Conservation (phyloP, 2,888 invertebrate genomes). For the Gortyna flavago region DNA sequence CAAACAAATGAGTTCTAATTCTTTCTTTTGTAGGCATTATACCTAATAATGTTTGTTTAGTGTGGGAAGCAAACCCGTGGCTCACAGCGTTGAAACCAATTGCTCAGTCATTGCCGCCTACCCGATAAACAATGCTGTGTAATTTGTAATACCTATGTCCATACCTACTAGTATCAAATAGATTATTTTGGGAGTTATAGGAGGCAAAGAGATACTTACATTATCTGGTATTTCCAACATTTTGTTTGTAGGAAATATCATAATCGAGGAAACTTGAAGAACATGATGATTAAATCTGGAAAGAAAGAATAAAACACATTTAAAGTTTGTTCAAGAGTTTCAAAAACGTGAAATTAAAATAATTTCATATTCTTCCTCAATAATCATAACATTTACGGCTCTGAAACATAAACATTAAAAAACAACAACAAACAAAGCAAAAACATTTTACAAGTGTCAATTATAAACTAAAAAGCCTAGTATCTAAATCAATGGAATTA, state of each 20-base stretch:
- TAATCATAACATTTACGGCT: not conserved
- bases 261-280: slow-evolving; percentile 65
- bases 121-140: not conserved
- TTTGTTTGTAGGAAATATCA: slow-evolving; percentile 70
- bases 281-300: slow-evolving; percentile 73
- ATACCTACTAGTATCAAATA: not conserved
- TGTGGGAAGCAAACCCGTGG: not conserved
- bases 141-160: not conserved
- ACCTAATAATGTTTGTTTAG: not conserved
- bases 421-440: no score
- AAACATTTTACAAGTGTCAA: not conserved
- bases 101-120: not conserved
- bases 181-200: not conserved
- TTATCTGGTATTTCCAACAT: slow-evolving; percentile 85
- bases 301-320: slow-evolving; percentile 50
- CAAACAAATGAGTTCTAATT: not conserved
- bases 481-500: not conserved
- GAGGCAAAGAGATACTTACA: slow-evolving; percentile 73
- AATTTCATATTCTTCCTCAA: not conserved
- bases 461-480: not conserved
- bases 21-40: not conserved
- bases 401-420: not conserved
- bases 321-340: not conserved
- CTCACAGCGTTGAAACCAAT: no score
- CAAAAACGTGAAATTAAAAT: not conserved